phyloP scores from a whole-genome alignment of 2,888 invertebrate species.

The Hirtodrosophila confusa region DNA sequence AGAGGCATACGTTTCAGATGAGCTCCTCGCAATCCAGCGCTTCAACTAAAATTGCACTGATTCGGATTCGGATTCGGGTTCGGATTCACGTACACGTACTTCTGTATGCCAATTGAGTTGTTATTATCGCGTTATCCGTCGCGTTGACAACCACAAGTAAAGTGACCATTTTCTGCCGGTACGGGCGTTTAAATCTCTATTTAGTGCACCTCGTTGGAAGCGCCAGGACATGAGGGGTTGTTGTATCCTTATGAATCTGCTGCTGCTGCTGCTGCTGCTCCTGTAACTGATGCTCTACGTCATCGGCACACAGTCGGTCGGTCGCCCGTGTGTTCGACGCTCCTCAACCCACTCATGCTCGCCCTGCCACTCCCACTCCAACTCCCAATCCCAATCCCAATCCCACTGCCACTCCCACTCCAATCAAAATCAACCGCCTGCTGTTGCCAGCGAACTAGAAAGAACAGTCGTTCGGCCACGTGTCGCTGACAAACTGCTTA shows the following conservation, averaged over 20 bases:
- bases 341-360: conserved; percentile 20
- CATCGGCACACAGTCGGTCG: conserved; percentile 48
- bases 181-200: conserved; percentile 80
- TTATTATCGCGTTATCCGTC: conserved; percentile 21
- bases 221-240: conserved; percentile 28
- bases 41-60: conserved; percentile 1
- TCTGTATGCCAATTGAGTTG: conserved; percentile 14
- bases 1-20: conserved; percentile 13
- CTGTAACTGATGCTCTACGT: conserved; percentile 56
- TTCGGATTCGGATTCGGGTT: too few relatives aligned
- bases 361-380: neutral
- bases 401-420: neutral
- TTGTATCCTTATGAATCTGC: conserved; percentile 1
- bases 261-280: conserved; percentile 19
- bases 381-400: conserved; percentile 7
- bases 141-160: conserved; percentile 51
- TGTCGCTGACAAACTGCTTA: conserved; percentile 78
- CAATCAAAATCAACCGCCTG: conserved; percentile 59
- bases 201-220: conserved; percentile 73
- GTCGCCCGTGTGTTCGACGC: neutral
- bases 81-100: neutral
- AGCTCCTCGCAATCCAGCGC: neutral
- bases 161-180: conserved; percentile 52
- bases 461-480: conserved; percentile 68
- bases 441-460: conserved; percentile 74